Evolutionary conservation across 2,113 vertebrate genomes (phyloP), one percentile per base, ranked within the genome.

Genomic region (Gracilinanus agilis): DNA sequence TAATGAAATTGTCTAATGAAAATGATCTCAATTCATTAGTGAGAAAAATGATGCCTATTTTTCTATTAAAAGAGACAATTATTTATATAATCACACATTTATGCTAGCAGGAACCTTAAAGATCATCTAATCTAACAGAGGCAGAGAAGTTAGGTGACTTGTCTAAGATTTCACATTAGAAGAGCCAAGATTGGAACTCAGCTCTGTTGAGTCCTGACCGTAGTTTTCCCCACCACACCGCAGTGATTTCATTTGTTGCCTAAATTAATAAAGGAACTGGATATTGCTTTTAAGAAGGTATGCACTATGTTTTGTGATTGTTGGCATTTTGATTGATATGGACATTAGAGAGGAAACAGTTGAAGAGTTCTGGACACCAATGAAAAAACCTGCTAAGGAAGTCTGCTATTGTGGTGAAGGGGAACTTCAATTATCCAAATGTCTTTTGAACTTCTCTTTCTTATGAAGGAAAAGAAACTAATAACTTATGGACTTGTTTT

Each of bases 191-290:
- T 34, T 67, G 29, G 29, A 34, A 67, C 16, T 75, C 4, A 75
- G 34, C 6, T 83, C n/a, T n/a, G 23, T 0, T 40, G 7, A 75
- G 5, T n/a, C 1, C 34, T 19, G 67, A n/a, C 34, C 67, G n/a
- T 75, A n/a, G 34, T n/a, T 75, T 75, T n/a, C 67, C 34, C 67
- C 13, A 7, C 67, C 29, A 75, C 34, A 19, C 29, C 13, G 1
- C 2, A 83, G 7, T 83, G 34, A 40, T 83, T 83, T 40, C n/a
- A 21, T 94, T 95, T 90, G 49, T 1, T 24, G 94, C 58, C n/a
- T 95, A 94, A 92, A 92, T 95, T 93, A 92, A 56, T 21, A 53
- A 19, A 89, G 40, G 24, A 94, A 96, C 83, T 94, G 29, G 49
- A 44, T 16, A 95, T 27, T 83, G 44, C 49, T 49, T 88, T 95